A percentile compares a stretch with the other conserved stretches of the same genome.
These are phyloP conservation scores for Eustalomyia histrio DNA, from an alignment of 2,888 invertebrate genomes.

Conservation along the genomic window DNA sequence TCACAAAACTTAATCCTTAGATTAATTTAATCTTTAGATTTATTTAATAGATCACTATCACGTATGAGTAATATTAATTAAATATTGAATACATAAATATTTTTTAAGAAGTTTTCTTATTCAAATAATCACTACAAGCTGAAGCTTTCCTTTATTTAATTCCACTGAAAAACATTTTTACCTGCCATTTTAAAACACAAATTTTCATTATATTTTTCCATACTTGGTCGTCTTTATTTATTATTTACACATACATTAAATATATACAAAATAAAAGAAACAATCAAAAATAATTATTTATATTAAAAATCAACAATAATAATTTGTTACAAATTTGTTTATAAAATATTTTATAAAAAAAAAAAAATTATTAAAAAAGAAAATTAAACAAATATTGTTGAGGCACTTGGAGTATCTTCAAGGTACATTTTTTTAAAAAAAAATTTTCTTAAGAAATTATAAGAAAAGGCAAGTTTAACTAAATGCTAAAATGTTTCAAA, in stretches of 20 bases:
- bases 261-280: constrained; percentile 64
- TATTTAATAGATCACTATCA: too few relatives aligned
- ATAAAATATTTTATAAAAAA: constrained; percentile 17
- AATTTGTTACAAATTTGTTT: constrained; percentile 38
- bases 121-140: too few relatives aligned
- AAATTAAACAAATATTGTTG: constrained; percentile 33
- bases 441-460: not conserved
- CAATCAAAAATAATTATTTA: constrained; percentile 53
- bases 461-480: constrained; percentile 54
- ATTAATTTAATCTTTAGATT: too few relatives aligned
- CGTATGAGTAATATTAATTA: too few relatives aligned
- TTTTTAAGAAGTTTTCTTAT: too few relatives aligned
- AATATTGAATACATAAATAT: too few relatives aligned
- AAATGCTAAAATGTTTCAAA: not conserved
- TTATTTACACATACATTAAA: constrained; percentile 64
- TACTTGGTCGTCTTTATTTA: constrained; percentile 64
- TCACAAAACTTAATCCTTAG: too few relatives aligned
- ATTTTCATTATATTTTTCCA: constrained; percentile 41
- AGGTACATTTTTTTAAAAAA: not conserved
- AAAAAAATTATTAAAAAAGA: constrained; percentile 36
- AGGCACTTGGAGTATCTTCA: not conserved
- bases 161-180: too few relatives aligned
- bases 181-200: not conserved
- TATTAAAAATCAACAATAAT: constrained; percentile 43
- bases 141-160: too few relatives aligned